Evolutionary conservation across 2,888 invertebrate genomes (phyloP).

Genomic region (Polymixis flavicincta): DNA sequence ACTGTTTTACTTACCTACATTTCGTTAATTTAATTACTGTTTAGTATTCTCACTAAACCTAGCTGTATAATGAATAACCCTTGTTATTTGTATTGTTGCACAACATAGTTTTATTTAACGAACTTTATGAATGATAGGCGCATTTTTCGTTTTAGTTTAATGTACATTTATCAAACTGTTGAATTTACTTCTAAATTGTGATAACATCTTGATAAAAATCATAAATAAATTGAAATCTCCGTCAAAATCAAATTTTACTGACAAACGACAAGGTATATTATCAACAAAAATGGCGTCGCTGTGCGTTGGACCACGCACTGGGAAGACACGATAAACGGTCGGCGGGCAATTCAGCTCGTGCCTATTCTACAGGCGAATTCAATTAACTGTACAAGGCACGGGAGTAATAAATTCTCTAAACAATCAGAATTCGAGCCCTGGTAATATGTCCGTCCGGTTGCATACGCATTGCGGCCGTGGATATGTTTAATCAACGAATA

Average conservation of each 20-base stretch:
- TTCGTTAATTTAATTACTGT: background rate
- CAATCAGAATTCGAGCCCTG: slow-evolving; percentile 90
- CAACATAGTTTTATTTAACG: no score
- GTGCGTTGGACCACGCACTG: slow-evolving; percentile 77
- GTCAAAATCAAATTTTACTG: slow-evolving; percentile 63
- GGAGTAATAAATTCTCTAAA: slow-evolving; percentile 91
- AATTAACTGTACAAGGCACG: slow-evolving; percentile 90
- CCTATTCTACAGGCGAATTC: slow-evolving; percentile 90
- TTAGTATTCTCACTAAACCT: slow-evolving; percentile 15
- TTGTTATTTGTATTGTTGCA: slow-evolving; percentile 6
- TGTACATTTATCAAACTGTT: background rate
- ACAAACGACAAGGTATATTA: slow-evolving; percentile 68
- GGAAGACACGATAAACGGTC: slow-evolving; percentile 86
- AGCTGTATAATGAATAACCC: background rate
- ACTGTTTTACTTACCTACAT: background rate
- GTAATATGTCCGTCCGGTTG: slow-evolving; percentile 89
- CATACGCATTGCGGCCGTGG: slow-evolving; percentile 89
- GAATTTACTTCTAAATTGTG: background rate
- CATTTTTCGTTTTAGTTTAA: slow-evolving; percentile 2
- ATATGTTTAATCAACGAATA: slow-evolving; percentile 89
- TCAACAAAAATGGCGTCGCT: slow-evolving; percentile 77
- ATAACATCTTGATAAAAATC: slow-evolving; percentile 2
- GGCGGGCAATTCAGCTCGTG: slow-evolving; percentile 85
- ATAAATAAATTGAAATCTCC: slow-evolving; percentile 22
- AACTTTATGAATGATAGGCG: background rate